Conservation (phyloP, 2,888 invertebrate species). For the Drosophila merina region DNA sequence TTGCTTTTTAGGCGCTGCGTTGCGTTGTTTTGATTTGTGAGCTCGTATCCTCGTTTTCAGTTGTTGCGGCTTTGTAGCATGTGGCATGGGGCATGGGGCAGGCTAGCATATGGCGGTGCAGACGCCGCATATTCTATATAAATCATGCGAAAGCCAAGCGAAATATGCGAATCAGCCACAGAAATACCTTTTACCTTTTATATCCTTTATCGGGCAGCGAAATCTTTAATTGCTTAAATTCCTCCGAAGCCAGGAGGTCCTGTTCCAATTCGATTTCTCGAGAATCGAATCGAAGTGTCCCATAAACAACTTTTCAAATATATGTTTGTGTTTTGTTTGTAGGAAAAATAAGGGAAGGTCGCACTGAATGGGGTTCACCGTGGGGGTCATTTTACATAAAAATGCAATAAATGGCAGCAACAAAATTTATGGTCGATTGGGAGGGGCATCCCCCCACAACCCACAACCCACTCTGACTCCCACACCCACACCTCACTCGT, state of each 20-base stretch:
- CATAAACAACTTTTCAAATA: constrained; percentile 70
- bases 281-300: constrained; percentile 19
- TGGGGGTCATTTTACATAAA: constrained; percentile 76
- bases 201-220: neutral
- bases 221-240: constrained; percentile 42
- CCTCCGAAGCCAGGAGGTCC: neutral
- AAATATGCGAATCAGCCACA: constrained; percentile 29
- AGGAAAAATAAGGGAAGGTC: neutral
- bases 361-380: constrained; percentile 59
- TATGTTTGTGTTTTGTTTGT: neutral
- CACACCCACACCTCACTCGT: constrained; percentile 54
- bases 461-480: constrained; percentile 4
- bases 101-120: constrained; percentile 70
- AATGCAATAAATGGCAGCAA: constrained; percentile 77
- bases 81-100: constrained; percentile 14
- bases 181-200: constrained; percentile 16
- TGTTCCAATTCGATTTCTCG: constrained; percentile 33
- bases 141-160: constrained; percentile 57
- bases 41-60: constrained; percentile 33
- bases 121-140: constrained; percentile 64
- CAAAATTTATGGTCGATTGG: constrained; percentile 60
- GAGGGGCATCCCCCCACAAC: neutral
- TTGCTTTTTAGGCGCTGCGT: constrained; percentile 75
- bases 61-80: constrained; percentile 45
- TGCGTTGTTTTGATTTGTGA: constrained; percentile 73